A percentile compares a stretch with the other conserved stretches of the same genome.
phyloP scores from a whole-genome alignment of 2,797 vertebrate genomes.

The Siniperca obscura region DNA sequence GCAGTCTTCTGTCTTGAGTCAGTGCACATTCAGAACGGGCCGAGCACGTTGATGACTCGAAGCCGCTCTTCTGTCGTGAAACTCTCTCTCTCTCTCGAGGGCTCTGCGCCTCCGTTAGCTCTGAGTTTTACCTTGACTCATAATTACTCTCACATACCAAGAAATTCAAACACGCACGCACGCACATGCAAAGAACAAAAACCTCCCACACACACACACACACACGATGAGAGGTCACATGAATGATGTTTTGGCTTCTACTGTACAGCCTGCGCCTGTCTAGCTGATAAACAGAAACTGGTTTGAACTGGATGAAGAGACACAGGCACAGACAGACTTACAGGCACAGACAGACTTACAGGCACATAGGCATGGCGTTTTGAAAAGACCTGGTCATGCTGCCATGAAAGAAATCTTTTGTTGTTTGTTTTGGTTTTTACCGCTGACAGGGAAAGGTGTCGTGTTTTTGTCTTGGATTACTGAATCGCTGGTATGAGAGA shows the following conservation, averaged over 20 bases:
- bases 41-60: neutral
- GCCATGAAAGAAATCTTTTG: slow-evolving; percentile 5
- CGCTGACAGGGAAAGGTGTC: neutral
- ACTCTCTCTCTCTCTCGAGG: neutral
- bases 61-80: neutral
- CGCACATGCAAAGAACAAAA: slow-evolving; percentile 3
- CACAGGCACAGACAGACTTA: neutral
- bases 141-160: slow-evolving; percentile 18
- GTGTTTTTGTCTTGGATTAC: neutral
- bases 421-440: neutral
- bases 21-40: neutral
- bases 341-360: slow-evolving; percentile 14
- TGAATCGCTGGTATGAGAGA: neutral
- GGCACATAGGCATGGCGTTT: slow-evolving; percentile 13
- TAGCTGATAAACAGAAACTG: slow-evolving; percentile 80
- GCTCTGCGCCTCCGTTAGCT: neutral
- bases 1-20: too few species aligned
- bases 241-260: slow-evolving; percentile 70
- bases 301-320: slow-evolving; percentile 72
- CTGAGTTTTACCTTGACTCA: slow-evolving; percentile 41
- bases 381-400: slow-evolving; percentile 1
- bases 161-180: slow-evolving; percentile 15
- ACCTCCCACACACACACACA: slow-evolving; percentile 12
- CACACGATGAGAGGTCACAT: slow-evolving; percentile 64
- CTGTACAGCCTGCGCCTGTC: slow-evolving; percentile 61